Conservation (phyloP, 2,888 invertebrate species). For the Chrysolina americana region DNA sequence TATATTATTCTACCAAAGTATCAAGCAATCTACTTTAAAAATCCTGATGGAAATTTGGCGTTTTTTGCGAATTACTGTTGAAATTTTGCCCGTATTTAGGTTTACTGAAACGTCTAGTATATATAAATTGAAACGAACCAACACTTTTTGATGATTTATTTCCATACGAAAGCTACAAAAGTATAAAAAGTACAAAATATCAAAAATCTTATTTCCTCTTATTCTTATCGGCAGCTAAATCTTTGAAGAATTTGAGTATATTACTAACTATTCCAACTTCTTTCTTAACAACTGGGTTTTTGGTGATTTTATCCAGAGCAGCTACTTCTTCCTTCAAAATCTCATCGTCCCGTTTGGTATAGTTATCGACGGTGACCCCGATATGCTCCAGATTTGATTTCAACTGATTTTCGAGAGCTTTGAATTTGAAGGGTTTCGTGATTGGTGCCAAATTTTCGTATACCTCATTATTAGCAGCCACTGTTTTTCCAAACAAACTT, state of each 20-base stretch:
- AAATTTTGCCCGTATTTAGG: too few species aligned
- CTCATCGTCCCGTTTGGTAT: conserved; percentile 49
- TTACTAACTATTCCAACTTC: conserved; percentile 55
- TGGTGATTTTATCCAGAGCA: conserved; percentile 45
- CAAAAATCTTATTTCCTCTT: not conserved
- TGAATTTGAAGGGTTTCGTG: conserved; percentile 44
- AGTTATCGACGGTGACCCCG: conserved; percentile 51
- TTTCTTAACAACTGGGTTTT: conserved; percentile 51
- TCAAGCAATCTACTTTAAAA: too few species aligned
- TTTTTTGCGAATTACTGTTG: too few species aligned
- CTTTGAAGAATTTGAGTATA: conserved; percentile 56
- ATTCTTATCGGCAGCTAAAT: conserved; percentile 42
- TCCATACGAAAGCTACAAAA: conserved; percentile 7
- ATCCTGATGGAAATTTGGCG: too few species aligned
- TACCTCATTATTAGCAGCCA: conserved; percentile 29
- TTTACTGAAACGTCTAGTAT: too few species aligned
- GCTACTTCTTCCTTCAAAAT: conserved; percentile 52
- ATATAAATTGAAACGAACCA: not conserved
- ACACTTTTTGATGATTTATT: not conserved
- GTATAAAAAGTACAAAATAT: conserved; percentile 26
- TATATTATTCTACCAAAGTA: too few species aligned
- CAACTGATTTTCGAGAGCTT: conserved; percentile 50
- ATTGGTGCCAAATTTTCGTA: conserved; percentile 38
- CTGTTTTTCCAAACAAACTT: conserved; percentile 34
- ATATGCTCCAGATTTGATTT: conserved; percentile 54